Percentiles rank a stretch among this genome's conserved stretches.
These are phyloP conservation scores for Nylanderia fulva DNA, from an alignment of 1,140 invertebrate genomes.

Conservation along the genomic window DNA sequence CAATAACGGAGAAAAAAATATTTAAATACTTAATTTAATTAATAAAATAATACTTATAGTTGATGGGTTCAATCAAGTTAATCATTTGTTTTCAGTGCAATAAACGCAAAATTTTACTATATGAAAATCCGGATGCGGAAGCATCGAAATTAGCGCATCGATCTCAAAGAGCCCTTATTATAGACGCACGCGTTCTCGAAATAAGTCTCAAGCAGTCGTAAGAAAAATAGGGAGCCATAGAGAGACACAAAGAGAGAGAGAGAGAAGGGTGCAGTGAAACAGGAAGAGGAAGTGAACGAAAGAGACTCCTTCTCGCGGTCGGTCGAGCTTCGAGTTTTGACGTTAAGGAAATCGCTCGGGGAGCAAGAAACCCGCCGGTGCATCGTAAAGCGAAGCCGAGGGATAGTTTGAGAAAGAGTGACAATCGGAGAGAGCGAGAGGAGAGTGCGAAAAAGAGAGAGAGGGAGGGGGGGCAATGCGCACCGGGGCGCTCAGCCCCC, in stretches of 20 bases:
- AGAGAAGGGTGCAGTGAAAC: background rate
- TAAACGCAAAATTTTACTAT: no score
- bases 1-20: background rate
- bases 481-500: constrained; percentile 34
- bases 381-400: constrained; percentile 53
- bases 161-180: constrained; percentile 53
- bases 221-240: background rate
- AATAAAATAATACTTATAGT: no score
- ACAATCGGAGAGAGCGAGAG: constrained; percentile 21
- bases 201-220: constrained; percentile 14
- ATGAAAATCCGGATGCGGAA: constrained; percentile 56
- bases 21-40: no score
- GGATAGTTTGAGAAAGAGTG: constrained; percentile 47
- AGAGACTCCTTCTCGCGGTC: constrained; percentile 1
- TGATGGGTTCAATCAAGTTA: no score
- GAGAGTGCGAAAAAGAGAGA: background rate
- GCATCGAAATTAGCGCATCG: constrained; percentile 50
- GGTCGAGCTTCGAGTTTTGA: constrained; percentile 43
- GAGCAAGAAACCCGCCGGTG: constrained; percentile 46
- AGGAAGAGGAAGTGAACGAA: background rate
- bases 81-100: no score
- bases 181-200: constrained; percentile 22
- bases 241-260: background rate
- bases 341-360: constrained; percentile 58
- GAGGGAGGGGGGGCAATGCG: background rate